These are phyloP conservation scores for Eupsilia transversa DNA, from an alignment of 2,888 invertebrate genomes.

Conservation along the genomic window DNA sequence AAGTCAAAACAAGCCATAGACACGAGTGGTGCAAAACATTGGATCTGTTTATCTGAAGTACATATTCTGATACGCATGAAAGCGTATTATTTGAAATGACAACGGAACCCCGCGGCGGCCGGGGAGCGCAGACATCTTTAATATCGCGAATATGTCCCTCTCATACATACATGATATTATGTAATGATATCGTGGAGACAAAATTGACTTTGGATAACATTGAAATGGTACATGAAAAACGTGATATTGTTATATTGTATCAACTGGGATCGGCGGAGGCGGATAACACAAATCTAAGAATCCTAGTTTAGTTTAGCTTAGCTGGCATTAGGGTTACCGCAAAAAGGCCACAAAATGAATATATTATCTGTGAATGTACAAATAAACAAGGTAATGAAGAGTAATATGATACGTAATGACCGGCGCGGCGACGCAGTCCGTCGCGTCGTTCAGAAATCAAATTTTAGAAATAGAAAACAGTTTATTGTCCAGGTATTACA, in stretches of 20 bases:
- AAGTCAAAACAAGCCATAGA: not conserved
- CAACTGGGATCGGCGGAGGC: not conserved
- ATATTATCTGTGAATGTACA: not conserved
- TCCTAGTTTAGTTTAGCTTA: not conserved
- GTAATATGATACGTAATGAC: not conserved
- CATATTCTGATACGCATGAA: slow-evolving; percentile 25
- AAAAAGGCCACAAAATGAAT: not conserved
- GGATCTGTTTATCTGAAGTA: slow-evolving; percentile 16
- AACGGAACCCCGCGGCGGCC: slow-evolving; percentile 42
- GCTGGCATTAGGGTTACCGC: slow-evolving; percentile 1
- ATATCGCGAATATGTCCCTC: slow-evolving; percentile 45
- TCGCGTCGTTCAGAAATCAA: not conserved
- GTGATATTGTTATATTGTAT: slow-evolving; percentile 23
- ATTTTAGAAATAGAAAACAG: not conserved
- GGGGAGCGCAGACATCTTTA: slow-evolving; percentile 53
- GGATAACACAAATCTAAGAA: slow-evolving; percentile 4
- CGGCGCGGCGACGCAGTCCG: not conserved
- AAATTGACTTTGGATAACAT: slow-evolving; percentile 43
- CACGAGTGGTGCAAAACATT: slow-evolving; percentile 1
- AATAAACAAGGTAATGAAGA: slow-evolving; percentile 3
- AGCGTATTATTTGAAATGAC: slow-evolving; percentile 55
- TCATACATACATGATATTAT: slow-evolving; percentile 45
- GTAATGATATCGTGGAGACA: slow-evolving; percentile 41
- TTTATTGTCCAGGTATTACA: not conserved
- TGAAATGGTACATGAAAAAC: slow-evolving; percentile 15